Conservation (phyloP, 1,140 invertebrate species). For the Dinothrombium tinctorium region DNA sequence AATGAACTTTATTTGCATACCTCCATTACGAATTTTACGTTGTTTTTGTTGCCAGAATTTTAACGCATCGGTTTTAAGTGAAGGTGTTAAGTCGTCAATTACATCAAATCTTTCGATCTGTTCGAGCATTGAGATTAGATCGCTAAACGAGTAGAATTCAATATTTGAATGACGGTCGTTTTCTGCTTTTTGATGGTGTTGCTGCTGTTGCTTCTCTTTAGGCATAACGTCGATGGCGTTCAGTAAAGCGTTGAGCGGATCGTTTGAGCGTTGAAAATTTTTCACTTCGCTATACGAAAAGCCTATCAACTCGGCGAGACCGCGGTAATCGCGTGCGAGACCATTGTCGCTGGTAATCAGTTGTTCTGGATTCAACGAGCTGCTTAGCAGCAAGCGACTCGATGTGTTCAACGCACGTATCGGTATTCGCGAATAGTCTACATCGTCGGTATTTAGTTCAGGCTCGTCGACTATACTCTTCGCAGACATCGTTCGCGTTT, state of each 20-base stretch:
- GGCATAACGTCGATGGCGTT: no score
- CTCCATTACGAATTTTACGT: background rate
- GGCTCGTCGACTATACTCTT: no score
- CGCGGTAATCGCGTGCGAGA: conserved; percentile 19
- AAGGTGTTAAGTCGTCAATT: conserved; percentile 17
- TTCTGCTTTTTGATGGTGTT: background rate
- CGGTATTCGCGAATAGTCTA: conserved; percentile 4
- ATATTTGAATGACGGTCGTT: no score
- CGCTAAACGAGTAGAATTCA: conserved; percentile 16
- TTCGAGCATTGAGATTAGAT: conserved; percentile 17
- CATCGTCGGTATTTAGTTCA: no score
- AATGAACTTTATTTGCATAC: background rate
- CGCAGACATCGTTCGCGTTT: no score
- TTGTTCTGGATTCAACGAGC: conserved; percentile 12
- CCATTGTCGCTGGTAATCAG: conserved; percentile 11
- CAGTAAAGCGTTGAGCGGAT: conserved; percentile 18
- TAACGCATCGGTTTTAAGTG: conserved; percentile 3
- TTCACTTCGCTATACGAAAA: conserved; percentile 18
- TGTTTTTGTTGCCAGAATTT: background rate
- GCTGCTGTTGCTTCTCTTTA: background rate
- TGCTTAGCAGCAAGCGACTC: conserved; percentile 7
- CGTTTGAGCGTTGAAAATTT: conserved; percentile 16
- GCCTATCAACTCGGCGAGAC: conserved; percentile 21
- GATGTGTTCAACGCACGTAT: conserved; percentile 9
- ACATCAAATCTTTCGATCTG: conserved; percentile 20